These are phyloP conservation scores for Amphibalanus amphitrite DNA, from an alignment of 1,140 invertebrate genomes.

Conservation along the genomic window DNA sequence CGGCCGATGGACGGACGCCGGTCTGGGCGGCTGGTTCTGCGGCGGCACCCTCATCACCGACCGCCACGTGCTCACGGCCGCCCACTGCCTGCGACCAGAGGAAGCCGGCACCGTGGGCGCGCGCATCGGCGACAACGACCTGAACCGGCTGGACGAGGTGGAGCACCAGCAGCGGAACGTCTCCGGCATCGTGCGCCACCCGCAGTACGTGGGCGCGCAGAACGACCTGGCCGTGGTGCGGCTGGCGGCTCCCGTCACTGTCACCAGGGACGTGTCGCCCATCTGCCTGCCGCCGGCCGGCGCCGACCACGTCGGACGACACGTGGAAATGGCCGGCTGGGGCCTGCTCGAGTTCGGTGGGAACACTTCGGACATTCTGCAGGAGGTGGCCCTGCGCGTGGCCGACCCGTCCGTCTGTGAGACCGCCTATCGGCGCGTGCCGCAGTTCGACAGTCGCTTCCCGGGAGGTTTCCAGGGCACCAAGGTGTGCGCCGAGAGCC, in stretches of 20 bases:
- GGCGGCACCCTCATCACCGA: slow-evolving; percentile 72
- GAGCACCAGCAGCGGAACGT: slow-evolving; percentile 13
- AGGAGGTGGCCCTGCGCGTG: slow-evolving; percentile 37
- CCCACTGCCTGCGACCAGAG: slow-evolving; percentile 55
- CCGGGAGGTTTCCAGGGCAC: slow-evolving; percentile 8
- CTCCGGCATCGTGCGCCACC: slow-evolving; percentile 23
- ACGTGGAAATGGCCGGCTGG: slow-evolving; percentile 35
- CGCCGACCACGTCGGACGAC: slow-evolving; percentile 28
- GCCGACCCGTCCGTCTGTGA: slow-evolving; percentile 32
- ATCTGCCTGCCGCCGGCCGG: slow-evolving; percentile 44
- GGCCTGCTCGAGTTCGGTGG: slow-evolving; percentile 37
- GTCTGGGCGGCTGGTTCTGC: slow-evolving; percentile 37
- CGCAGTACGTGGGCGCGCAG: slow-evolving; percentile 23
- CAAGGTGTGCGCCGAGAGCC: slow-evolving; percentile 11
- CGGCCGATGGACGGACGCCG: background rate
- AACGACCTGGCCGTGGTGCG: slow-evolving; percentile 46
- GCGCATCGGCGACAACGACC: slow-evolving; percentile 47
- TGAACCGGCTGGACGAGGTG: background rate
- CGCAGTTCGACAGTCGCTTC: background rate
- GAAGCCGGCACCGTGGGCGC: slow-evolving; percentile 67
- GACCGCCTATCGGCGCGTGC: background rate
- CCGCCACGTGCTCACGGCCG: slow-evolving; percentile 70
- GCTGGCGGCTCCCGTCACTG: slow-evolving; percentile 28
- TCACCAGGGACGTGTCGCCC: slow-evolving; percentile 34
- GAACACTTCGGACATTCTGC: slow-evolving; percentile 32